phyloP scores from a whole-genome alignment of 2,888 invertebrate species.

The Drosophila robusta region DNA sequence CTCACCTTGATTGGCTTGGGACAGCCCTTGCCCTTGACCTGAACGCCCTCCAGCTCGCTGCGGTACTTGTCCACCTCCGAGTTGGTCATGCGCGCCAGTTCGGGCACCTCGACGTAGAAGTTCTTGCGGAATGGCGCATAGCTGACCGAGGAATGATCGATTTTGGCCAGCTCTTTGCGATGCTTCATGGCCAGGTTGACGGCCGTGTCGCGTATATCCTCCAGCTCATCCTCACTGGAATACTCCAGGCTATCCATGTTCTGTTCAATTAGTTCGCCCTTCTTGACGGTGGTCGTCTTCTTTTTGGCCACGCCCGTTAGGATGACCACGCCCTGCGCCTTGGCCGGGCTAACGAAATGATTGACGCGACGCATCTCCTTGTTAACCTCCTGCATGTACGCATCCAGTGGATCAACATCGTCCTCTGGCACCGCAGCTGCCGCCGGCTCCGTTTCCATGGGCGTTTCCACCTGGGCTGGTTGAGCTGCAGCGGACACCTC shows the following conservation, averaged over 20 bases:
- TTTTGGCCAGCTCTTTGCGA: slow-evolving; percentile 95
- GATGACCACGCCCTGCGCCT: slow-evolving; percentile 89
- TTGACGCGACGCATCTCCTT: slow-evolving; percentile 86
- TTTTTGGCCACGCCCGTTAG: slow-evolving; percentile 94
- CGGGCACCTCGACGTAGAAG: slow-evolving; percentile 99
- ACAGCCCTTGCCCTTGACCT: slow-evolving; percentile 98
- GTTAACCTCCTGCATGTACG: slow-evolving; percentile 96
- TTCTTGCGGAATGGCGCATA: slow-evolving; percentile 96
- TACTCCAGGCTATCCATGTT: slow-evolving; percentile 99
- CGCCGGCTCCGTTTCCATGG: slow-evolving; percentile 19
- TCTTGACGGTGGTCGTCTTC: slow-evolving; percentile 88
- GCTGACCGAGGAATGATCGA: slow-evolving; percentile 94
- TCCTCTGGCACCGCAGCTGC: slow-evolving; percentile 87
- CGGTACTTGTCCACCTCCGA: slow-evolving; percentile 94
- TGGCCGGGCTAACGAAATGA: slow-evolving; percentile 84
- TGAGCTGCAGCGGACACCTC: not conserved
- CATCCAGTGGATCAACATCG: slow-evolving; percentile 98
- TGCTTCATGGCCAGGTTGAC: slow-evolving; percentile 95
- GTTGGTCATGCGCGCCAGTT: slow-evolving; percentile 95
- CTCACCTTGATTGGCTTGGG: slow-evolving; percentile 94
- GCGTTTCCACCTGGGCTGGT: not conserved
- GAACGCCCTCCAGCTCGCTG: slow-evolving; percentile 96
- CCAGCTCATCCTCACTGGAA: slow-evolving; percentile 98
- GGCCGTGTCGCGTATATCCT: slow-evolving; percentile 96
- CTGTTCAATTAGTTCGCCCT: slow-evolving; percentile 99